Evolutionary conservation across 2,797 vertebrate species (phyloP).

Genomic region (Platalea minor): DNA sequence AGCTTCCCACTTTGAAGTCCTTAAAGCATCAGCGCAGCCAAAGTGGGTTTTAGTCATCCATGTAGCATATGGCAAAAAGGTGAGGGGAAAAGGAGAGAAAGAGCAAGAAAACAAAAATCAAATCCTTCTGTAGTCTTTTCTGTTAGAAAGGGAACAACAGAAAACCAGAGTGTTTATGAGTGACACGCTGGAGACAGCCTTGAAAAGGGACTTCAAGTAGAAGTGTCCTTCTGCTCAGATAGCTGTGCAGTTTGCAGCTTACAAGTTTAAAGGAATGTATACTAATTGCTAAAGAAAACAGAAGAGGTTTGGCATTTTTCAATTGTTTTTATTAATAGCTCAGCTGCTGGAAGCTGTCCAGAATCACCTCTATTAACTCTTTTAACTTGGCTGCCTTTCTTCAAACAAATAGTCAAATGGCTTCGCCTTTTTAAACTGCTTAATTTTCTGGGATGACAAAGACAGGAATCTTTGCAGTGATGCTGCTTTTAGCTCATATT

Average conservation of each 20-base stretch:
- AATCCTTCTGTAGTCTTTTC: background rate
- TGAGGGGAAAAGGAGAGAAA: background rate
- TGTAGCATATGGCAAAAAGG: background rate
- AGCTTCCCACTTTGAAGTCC: conserved; percentile 15
- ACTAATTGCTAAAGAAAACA: conserved; percentile 43
- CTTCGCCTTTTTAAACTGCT: background rate
- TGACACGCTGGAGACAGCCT: background rate
- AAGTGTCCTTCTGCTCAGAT: background rate
- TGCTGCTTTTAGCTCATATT: fast-evolving
- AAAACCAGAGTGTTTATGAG: background rate
- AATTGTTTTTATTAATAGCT: conserved; percentile 56
- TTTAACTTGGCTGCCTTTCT: conserved; percentile 16
- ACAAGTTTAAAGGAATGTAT: conserved; percentile 4
- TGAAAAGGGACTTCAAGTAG: background rate
- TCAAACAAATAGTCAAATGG: background rate
- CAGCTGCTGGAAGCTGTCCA: conserved; percentile 30
- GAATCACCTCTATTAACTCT: conserved; percentile 49
- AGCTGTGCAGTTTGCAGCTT: background rate
- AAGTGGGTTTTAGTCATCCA: background rate
- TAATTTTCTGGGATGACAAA: background rate
- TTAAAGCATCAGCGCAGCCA: background rate
- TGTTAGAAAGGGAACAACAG: background rate
- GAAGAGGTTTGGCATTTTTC: conserved; percentile 25
- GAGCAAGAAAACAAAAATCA: background rate
- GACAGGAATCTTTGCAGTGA: background rate